Evolutionary conservation across 2,888 invertebrate genomes (phyloP), one percentile per base, ranked within the genome.

Genomic region (Palloptera scutellata): DNA sequence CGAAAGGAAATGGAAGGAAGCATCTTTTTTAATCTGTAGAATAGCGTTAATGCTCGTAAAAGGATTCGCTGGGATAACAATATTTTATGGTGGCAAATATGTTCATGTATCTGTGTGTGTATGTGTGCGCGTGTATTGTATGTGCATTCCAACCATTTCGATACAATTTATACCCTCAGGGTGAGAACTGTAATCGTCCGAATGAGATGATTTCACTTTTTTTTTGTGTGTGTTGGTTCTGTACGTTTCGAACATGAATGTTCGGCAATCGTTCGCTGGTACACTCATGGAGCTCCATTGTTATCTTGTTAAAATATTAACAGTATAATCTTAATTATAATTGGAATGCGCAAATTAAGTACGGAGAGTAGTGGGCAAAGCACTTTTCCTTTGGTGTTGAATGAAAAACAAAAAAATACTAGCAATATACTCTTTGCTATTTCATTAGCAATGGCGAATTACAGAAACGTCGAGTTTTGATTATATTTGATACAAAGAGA

Each of bases 221-320:
- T 30, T 42, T 43, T 11, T 42, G 13, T 43, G 15, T 42, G 13
- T 41, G 15, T 1, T 17, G 30, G 8, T 59, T 20, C 15, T 67
- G 42, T 63, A 41, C 42, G 45, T 64, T 42, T 68, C 58, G 40
- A 30, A 30, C 30, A 30, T 30, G 30, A 30, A 30, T 6, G 6
- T 30, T 30, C 30, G 30, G 6, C 30, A 30, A 30, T 4, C 30
- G 6, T 30, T 30, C 30, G 30, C 30, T 30, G 30, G 30, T 6
- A 4, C 30, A 30, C 43, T 48, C 13, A 15, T 48, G 48, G 8
- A 15, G 48, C 12, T 48, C 17, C 53, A 51, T 66, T 69, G 66
- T 73, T 73, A 73, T 73, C 73, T 72, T 59, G 67, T 71, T 73
- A 73, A 72, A 72, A 70, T 73, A 73, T 73, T 72, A 73, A 69